These are phyloP conservation scores for Cisticola juncidis DNA, from an alignment of 2,113 vertebrate genomes.

Conservation along the genomic window DNA sequence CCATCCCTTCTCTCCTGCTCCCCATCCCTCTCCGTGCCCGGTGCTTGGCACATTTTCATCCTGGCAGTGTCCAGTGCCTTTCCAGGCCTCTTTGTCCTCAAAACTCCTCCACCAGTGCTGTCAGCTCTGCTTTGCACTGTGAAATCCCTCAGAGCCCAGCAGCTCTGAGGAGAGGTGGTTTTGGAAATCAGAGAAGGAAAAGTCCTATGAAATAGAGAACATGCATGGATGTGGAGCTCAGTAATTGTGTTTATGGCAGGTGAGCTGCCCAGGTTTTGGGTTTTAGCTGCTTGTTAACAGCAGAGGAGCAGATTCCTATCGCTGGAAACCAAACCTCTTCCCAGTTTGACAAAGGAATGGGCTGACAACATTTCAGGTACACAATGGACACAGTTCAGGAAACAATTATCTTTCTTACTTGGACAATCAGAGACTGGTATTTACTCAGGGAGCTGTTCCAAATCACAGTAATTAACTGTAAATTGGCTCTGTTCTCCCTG, in stretches of 20 bases:
- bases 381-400: constrained; percentile 56
- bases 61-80: not conserved
- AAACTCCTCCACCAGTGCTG: not conserved
- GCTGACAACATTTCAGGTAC: not conserved
- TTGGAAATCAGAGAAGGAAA: not conserved
- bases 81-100: not conserved
- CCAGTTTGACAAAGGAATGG: not conserved
- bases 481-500: constrained; percentile 61
- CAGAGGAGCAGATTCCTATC: not conserved
- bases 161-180: not conserved
- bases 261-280: not conserved
- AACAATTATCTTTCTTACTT: constrained; percentile 64
- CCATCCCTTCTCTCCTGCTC: not conserved
- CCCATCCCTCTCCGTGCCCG: not conserved
- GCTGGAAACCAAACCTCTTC: not conserved
- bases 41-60: not conserved
- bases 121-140: not conserved
- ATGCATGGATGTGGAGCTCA: not conserved
- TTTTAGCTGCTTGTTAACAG: not conserved
- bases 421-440: constrained; percentile 41
- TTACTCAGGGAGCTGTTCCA: constrained; percentile 62
- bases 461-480: constrained; percentile 71
- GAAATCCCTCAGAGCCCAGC: not conserved
- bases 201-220: rapidly evolving
- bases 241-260: not conserved